A percentile compares a stretch with the other conserved stretches of the same genome.
Conservation (phyloP, 2,888 invertebrate genomes). For the Nesidiocoris tenuis region DNA sequence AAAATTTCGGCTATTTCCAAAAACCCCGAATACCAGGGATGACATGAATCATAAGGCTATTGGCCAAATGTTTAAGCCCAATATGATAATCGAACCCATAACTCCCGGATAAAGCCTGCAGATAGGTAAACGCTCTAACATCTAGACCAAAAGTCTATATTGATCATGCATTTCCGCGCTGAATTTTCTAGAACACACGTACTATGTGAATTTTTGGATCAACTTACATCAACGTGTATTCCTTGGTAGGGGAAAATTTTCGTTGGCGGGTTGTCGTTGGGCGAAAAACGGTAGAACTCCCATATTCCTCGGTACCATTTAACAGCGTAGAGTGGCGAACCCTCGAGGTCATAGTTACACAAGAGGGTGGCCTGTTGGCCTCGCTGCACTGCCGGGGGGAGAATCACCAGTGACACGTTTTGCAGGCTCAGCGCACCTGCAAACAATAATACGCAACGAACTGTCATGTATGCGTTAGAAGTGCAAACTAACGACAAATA, state of each 20-base stretch:
- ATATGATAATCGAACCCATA: no score
- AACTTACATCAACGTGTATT: constrained; percentile 81
- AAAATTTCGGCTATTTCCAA: no score
- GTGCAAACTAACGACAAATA: no score
- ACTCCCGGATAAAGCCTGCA: no score
- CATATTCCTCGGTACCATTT: constrained; percentile 83
- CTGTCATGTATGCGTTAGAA: background rate
- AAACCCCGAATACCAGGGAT: no score
- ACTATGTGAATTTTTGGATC: no score
- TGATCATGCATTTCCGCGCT: no score
- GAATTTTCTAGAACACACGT: no score
- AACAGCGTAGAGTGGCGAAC: constrained; percentile 74
- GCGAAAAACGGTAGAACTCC: constrained; percentile 82
- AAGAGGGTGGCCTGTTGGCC: constrained; percentile 68
- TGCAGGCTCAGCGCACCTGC: constrained; percentile 66
- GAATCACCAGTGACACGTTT: constrained; percentile 69
- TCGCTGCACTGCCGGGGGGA: constrained; percentile 68
- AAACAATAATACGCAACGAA: constrained; percentile 12
- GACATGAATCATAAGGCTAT: no score
- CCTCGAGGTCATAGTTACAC: constrained; percentile 76
- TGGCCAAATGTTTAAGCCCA: no score
- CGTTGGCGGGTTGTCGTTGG: constrained; percentile 69
- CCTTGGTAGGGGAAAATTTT: constrained; percentile 74
- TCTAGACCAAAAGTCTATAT: no score
- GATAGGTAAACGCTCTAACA: no score